Conservation (phyloP, 2,888 invertebrate genomes). For the Sthenelais limicola region DNA sequence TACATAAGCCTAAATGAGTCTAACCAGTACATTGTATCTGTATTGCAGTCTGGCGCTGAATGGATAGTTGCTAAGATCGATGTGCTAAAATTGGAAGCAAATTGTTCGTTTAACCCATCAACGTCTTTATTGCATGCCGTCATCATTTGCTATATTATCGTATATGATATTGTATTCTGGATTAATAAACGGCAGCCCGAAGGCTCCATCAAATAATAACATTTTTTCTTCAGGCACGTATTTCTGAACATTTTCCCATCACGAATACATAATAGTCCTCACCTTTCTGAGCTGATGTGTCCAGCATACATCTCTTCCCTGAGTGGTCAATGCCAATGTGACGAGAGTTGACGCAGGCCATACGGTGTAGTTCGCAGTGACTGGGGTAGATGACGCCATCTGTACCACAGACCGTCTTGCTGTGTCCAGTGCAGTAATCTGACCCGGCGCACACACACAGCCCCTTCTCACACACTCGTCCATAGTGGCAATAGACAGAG, state of each 20-base stretch:
- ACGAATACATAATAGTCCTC: background rate
- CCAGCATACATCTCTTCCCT: slow-evolving; percentile 43
- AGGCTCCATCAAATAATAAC: no score
- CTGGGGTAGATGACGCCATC: slow-evolving; percentile 68
- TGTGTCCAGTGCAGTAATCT: slow-evolving; percentile 62
- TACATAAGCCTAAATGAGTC: no score
- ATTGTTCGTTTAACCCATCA: no score
- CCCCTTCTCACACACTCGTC: slow-evolving; percentile 77
- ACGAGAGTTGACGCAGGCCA: slow-evolving; percentile 63
- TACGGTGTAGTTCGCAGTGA: slow-evolving; percentile 71
- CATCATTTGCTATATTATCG: no score
- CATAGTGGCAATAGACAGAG: slow-evolving; percentile 79
- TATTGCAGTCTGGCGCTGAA: no score
- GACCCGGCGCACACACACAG: slow-evolving; percentile 77
- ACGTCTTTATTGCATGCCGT: no score
- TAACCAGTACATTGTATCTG: no score
- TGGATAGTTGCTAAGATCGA: no score
- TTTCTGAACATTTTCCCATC: background rate
- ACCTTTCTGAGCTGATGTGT: slow-evolving; percentile 16
- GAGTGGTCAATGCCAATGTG: slow-evolving; percentile 65
- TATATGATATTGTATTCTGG: no score
- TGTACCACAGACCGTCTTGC: slow-evolving; percentile 69
- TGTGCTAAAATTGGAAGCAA: no score
- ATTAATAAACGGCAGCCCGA: no score
- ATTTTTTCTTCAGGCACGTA: background rate